phyloP scores from a whole-genome alignment of 2,888 invertebrate species.

The Bruchidius siliquastri region DNA sequence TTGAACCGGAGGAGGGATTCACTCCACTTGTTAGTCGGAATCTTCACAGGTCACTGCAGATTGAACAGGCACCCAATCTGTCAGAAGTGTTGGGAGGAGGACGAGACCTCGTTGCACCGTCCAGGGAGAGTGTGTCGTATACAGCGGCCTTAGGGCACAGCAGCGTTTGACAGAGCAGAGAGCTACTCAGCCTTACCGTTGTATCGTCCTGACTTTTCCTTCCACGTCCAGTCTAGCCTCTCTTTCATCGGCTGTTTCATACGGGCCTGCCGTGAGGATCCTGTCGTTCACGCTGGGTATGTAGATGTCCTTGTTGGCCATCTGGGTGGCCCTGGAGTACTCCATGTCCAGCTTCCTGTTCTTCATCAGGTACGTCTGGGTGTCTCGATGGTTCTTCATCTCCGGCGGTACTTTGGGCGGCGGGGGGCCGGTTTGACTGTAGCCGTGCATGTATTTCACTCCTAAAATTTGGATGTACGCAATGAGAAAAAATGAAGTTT shows the following conservation, averaged over 20 bases:
- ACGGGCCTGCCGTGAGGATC: slow-evolving; percentile 57
- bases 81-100: no score
- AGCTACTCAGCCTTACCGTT: slow-evolving; percentile 44
- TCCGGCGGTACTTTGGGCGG: slow-evolving; percentile 52
- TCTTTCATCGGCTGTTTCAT: slow-evolving; percentile 63
- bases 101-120: no score
- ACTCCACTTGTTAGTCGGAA: no score
- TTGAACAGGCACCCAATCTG: no score
- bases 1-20: no score
- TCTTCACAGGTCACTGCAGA: no score
- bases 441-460: slow-evolving; percentile 73
- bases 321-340: slow-evolving; percentile 59
- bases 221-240: slow-evolving; percentile 54
- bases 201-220: slow-evolving; percentile 54
- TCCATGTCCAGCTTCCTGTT: slow-evolving; percentile 53
- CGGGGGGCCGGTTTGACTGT: slow-evolving; percentile 72
- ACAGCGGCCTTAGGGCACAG: neutral
- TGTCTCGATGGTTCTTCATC: slow-evolving; percentile 56
- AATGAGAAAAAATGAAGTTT: no score
- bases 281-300: slow-evolving; percentile 61
- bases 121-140: neutral
- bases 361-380: slow-evolving; percentile 58
- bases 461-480: no score
- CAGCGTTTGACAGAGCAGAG: no score
- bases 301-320: slow-evolving; percentile 53